Base-by-base conservation (phyloP, 2,113 vertebrate genomes). In the Forbesichthys agassizii region DNA sequence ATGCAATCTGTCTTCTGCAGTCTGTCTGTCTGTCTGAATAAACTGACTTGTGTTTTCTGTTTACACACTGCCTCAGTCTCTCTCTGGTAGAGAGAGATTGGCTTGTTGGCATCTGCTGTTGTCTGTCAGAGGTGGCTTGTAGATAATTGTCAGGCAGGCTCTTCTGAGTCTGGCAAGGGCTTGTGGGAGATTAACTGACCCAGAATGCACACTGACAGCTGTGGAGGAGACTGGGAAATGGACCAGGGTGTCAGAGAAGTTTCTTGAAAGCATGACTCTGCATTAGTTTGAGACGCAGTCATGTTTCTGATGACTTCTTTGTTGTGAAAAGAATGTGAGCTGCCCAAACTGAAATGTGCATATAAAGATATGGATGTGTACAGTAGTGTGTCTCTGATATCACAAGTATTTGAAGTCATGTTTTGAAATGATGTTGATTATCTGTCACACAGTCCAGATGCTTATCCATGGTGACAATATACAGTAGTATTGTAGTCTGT, bases 51-150 rank as follows among this genome's bases (percentile, higher is more conserved):
- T 46, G 14, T 18, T 14, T 13, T 64, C 47, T 33, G 14, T 20
- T 2, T 55, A 13, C 16, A n/a, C n/a, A 13, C n/a, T 18, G 10
- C 59, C 11, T 11, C 20, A 9, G 33, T 11, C 0, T 59, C 18
- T 59, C 33, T 46, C 59, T 59, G 33, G 64, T 72, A 48, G 77
- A 48, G 13, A 18, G 75, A 73, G 75, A 65, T 59, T 71, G 75
- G 83, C 77, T 76, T 68, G 68, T 75, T 52, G 42, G 74, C 88
- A 89, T 77, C 88, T 90, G 88, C 68, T 72, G 74, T 65, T 69
- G 84, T 70, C 78, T 14, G 64, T 90, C 78, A 76, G 53, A 57
- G 64, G 47, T 60, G 75, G 64, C 48, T 77, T 69, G 67, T 76
- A 73, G 61, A 57, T 77, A 56, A 77, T 68, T 74, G 74, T 75